phyloP scores from a whole-genome alignment of 2,797 vertebrate species.

The Dendrocincla fuliginosa region DNA sequence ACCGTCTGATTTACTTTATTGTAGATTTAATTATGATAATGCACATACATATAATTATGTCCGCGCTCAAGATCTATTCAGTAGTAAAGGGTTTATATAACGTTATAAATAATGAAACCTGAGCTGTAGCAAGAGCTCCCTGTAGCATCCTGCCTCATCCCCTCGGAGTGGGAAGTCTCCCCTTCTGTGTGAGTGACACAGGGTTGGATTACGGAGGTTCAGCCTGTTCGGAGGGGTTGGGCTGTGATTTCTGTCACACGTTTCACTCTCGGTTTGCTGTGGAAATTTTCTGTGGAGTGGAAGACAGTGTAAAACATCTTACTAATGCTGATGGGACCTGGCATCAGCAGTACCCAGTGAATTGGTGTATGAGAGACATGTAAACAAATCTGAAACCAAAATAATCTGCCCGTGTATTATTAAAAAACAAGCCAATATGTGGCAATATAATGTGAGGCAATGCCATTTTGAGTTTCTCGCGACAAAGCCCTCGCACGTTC shows the following conservation, averaged over 20 bases:
- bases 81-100: neutral
- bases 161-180: neutral
- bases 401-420: neutral
- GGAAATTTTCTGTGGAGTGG: neutral
- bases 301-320: neutral
- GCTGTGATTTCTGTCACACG: neutral
- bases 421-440: neutral
- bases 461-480: neutral
- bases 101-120: neutral
- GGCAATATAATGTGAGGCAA: neutral
- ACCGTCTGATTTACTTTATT: neutral
- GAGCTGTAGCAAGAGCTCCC: neutral
- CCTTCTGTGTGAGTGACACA: rapidly evolving
- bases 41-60: neutral
- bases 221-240: neutral
- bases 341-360: neutral
- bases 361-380: neutral
- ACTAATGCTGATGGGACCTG: neutral
- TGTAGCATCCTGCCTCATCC: neutral
- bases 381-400: neutral
- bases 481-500: neutral
- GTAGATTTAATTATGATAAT: neutral
- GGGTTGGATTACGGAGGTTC: neutral
- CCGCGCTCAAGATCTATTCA: rapidly evolving
- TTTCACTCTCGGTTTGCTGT: neutral